Evolutionary conservation across 2,797 vertebrate species (phyloP).

Genomic region (Pempheris klunzingeri): DNA sequence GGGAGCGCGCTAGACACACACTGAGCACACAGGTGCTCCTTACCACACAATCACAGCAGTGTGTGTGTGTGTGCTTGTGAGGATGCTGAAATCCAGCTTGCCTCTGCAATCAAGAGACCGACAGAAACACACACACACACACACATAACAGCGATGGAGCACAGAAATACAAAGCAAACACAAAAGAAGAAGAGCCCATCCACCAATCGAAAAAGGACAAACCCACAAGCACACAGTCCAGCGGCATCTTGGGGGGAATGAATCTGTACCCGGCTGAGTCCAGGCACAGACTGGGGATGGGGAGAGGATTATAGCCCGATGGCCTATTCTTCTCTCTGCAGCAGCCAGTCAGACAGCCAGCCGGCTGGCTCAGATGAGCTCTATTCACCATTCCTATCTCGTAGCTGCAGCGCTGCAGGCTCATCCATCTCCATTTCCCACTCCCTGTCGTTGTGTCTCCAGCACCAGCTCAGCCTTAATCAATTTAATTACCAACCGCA

Average conservation of each 20-base stretch:
- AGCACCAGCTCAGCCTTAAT: constrained; percentile 71
- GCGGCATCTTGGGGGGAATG: constrained; percentile 19
- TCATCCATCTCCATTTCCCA: constrained; percentile 79
- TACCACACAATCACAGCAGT: not conserved
- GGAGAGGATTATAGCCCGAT: constrained; percentile 42
- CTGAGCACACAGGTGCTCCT: constrained; percentile 58
- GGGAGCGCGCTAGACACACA: constrained; percentile 50
- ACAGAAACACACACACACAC: constrained; percentile 14
- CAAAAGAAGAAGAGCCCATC: constrained; percentile 11
- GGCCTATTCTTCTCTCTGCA: constrained; percentile 51
- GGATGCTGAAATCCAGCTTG: constrained; percentile 17
- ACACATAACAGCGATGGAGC: not conserved
- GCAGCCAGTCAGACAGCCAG: constrained; percentile 25
- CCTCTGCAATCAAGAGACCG: constrained; percentile 25
- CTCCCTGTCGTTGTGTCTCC: constrained; percentile 60
- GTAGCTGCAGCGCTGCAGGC: constrained; percentile 65
- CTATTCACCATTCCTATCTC: constrained; percentile 77
- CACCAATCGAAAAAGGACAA: constrained; percentile 19
- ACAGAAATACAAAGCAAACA: constrained; percentile 15
- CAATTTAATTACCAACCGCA: constrained; percentile 77
- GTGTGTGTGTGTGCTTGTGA: not conserved
- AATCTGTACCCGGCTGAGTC: constrained; percentile 16
- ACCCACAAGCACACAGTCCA: constrained; percentile 2
- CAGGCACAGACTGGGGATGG: constrained; percentile 18
- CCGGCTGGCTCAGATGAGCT: constrained; percentile 45